These are phyloP conservation scores for Phalanger gymnotis DNA, from an alignment of 2,797 vertebrate genomes.

Conservation along the genomic window DNA sequence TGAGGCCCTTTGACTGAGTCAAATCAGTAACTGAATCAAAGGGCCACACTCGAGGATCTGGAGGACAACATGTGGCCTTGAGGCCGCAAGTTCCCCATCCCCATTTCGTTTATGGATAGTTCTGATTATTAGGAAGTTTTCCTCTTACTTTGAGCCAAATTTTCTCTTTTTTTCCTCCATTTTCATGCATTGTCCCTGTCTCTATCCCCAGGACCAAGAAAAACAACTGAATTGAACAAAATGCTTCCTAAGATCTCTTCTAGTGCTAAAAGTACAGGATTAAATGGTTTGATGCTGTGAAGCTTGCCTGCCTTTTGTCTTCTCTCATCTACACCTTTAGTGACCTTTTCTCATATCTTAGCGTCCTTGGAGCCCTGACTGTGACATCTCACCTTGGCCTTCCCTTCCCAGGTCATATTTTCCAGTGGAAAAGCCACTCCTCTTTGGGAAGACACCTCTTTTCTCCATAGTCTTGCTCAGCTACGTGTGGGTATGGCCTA, in stretches of 20 bases:
- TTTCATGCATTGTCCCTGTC: background rate
- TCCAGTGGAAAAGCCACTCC: too few species aligned
- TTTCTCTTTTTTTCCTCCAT: background rate
- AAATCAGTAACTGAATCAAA: too few species aligned
- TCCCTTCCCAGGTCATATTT: too few species aligned
- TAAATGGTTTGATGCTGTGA: background rate
- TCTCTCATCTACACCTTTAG: background rate
- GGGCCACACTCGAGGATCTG: too few species aligned
- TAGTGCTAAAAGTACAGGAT: background rate
- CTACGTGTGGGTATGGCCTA: too few species aligned
- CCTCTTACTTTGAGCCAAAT: background rate
- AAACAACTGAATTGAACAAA: slow-evolving; percentile 43
- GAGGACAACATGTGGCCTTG: too few species aligned
- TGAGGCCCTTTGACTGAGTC: too few species aligned
- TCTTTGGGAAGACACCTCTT: too few species aligned
- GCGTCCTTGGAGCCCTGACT: background rate
- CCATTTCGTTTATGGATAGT: background rate
- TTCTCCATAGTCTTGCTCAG: too few species aligned
- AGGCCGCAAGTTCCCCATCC: too few species aligned
- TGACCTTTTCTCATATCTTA: background rate
- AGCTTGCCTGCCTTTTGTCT: background rate
- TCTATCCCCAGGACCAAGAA: background rate
- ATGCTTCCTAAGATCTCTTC: slow-evolving; percentile 28
- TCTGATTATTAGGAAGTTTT: background rate
- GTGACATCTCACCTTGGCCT: too few species aligned